Conservation (phyloP, 2,888 invertebrate genomes). For the Dexiosoma caninum region DNA sequence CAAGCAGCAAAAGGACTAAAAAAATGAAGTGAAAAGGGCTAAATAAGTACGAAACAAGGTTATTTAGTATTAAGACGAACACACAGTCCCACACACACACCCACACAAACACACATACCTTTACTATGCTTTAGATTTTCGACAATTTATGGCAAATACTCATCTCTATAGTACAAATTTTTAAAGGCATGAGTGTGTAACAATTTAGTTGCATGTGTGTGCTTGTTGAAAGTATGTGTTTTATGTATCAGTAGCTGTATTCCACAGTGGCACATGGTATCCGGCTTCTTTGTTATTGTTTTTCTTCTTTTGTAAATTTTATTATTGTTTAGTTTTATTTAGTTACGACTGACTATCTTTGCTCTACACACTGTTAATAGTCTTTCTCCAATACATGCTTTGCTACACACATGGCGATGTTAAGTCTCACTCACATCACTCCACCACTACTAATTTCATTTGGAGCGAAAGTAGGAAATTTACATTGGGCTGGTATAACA, state of each 20-base stretch:
- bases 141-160: constrained; percentile 28
- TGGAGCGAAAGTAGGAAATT: neutral
- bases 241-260: neutral
- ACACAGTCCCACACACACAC: neutral
- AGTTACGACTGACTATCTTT: neutral
- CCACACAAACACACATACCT: too few species aligned
- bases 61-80: constrained; percentile 25
- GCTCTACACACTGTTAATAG: neutral
- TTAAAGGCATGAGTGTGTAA: neutral
- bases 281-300: constrained; percentile 43
- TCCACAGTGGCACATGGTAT: constrained; percentile 54
- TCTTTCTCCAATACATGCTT: neutral
- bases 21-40: neutral
- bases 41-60: constrained; percentile 43
- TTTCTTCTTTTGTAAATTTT: neutral
- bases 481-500: constrained; percentile 28
- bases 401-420: neutral
- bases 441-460: neutral
- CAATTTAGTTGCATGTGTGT: neutral
- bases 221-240: neutral
- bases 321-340: constrained; percentile 6
- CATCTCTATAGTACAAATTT: neutral
- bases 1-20: neutral
- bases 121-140: neutral
- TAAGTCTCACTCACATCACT: neutral